A percentile compares a stretch with the other conserved stretches of the same genome.
phyloP scores from a whole-genome alignment of 1,140 invertebrate species.

The Atta colombica region DNA sequence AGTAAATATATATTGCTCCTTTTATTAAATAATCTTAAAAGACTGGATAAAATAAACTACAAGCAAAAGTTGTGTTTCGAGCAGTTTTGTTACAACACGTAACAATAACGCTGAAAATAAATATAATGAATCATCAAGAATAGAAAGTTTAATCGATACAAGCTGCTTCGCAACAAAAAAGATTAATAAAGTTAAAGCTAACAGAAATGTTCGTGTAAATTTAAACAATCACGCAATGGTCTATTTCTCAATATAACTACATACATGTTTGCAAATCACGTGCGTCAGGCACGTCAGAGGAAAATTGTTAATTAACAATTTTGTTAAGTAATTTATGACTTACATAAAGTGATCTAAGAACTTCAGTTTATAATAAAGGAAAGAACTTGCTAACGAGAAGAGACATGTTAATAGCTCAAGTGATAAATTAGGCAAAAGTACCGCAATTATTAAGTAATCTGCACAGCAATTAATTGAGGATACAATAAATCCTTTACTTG shows the following conservation, averaged over 20 bases:
- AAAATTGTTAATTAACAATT: slow-evolving; percentile 30
- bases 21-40: background rate
- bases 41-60: background rate
- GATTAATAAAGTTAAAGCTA: slow-evolving; percentile 28
- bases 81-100: background rate
- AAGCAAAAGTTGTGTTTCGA: background rate
- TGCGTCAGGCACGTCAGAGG: slow-evolving; percentile 4
- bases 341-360: slow-evolving; percentile 23
- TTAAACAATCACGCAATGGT: slow-evolving; percentile 36
- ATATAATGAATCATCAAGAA: slow-evolving; percentile 9
- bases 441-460: background rate
- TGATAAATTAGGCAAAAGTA: slow-evolving; percentile 17
- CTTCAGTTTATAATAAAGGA: background rate
- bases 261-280: slow-evolving; percentile 8
- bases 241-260: slow-evolving; percentile 29
- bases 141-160: slow-evolving; percentile 37
- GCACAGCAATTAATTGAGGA: slow-evolving; percentile 11
- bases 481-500: background rate
- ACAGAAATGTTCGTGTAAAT: slow-evolving; percentile 24
- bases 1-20: background rate
- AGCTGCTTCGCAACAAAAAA: background rate
- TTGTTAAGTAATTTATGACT: slow-evolving; percentile 36
- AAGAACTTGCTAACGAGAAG: slow-evolving; percentile 37
- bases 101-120: slow-evolving; percentile 27
- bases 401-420: slow-evolving; percentile 26